Percentiles rank a stretch among this genome's conserved stretches.
phyloP scores from a whole-genome alignment of 1,140 invertebrate species.

The Brachionus manjavacas region DNA sequence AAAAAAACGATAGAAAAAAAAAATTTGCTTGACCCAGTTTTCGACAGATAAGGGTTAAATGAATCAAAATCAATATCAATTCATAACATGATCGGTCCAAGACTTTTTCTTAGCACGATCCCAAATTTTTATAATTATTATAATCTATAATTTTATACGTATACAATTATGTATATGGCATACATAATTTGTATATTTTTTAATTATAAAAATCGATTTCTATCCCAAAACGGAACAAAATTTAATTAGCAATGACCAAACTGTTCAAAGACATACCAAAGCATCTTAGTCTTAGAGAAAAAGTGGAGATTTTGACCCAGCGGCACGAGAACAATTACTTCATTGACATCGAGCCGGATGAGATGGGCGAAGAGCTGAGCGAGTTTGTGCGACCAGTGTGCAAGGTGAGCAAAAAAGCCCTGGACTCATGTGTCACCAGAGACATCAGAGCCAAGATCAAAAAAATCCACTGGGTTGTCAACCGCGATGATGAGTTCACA shows the following conservation, averaged over 20 bases:
- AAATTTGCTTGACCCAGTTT: too few species aligned
- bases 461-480: not conserved
- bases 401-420: not conserved
- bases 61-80: too few species aligned
- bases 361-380: not conserved
- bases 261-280: not conserved
- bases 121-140: not conserved
- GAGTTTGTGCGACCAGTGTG: not conserved
- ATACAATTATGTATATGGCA: not conserved
- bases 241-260: not conserved
- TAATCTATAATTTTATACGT: not conserved
- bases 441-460: not conserved
- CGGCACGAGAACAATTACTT: not conserved
- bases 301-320: not conserved
- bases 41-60: too few species aligned
- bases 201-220: not conserved
- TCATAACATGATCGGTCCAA: too few species aligned
- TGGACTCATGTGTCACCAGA: not conserved
- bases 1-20: too few species aligned
- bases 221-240: not conserved
- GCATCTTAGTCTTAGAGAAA: not conserved
- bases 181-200: slow-evolving; percentile 7
- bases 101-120: not conserved
- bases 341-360: not conserved
- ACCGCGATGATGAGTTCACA: not conserved